Conservation (phyloP, 2,797 vertebrate species). For the Podarcis siculus region DNA sequence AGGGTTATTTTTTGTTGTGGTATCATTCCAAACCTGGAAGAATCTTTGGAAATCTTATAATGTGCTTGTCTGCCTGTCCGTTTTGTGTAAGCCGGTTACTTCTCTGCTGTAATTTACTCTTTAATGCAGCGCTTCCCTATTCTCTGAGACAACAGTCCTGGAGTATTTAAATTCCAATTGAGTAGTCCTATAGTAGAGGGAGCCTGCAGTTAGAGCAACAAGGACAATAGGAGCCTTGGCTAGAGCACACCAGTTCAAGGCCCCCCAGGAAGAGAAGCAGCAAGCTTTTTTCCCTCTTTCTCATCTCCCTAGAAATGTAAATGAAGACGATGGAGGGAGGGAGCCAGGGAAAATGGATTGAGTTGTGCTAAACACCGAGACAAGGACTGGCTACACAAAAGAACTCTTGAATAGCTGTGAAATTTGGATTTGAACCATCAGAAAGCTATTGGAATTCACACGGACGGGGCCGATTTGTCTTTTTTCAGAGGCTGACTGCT, state of each 20-base stretch:
- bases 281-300: slow-evolving; percentile 76
- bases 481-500: slow-evolving; percentile 59
- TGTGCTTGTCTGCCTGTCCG: slow-evolving; percentile 69
- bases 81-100: slow-evolving; percentile 70
- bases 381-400: slow-evolving; percentile 78
- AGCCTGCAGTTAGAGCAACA: slow-evolving; percentile 58
- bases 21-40: slow-evolving; percentile 40
- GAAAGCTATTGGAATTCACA: slow-evolving; percentile 74
- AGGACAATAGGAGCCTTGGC: slow-evolving; percentile 75
- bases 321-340: slow-evolving; percentile 70
- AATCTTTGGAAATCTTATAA: slow-evolving; percentile 51
- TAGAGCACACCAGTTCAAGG: slow-evolving; percentile 75
- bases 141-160: slow-evolving; percentile 75
- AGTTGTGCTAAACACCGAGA: slow-evolving; percentile 79
- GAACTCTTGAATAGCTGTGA: slow-evolving; percentile 78
- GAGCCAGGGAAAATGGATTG: slow-evolving; percentile 75
- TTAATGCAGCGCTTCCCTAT: slow-evolving; percentile 74
- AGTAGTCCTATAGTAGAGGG: slow-evolving; percentile 73
- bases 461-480: slow-evolving; percentile 73
- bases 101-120: slow-evolving; percentile 76
- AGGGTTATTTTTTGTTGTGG: slow-evolving; percentile 27
- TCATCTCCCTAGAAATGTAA: slow-evolving; percentile 80
- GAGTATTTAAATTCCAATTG: slow-evolving; percentile 82
- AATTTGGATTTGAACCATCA: slow-evolving; percentile 79
- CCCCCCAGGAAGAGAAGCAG: slow-evolving; percentile 74